Percentiles rank a stretch among this genome's conserved stretches.
phyloP scores from a whole-genome alignment of 2,113 vertebrate species.

The Alexandromys fortis region DNA sequence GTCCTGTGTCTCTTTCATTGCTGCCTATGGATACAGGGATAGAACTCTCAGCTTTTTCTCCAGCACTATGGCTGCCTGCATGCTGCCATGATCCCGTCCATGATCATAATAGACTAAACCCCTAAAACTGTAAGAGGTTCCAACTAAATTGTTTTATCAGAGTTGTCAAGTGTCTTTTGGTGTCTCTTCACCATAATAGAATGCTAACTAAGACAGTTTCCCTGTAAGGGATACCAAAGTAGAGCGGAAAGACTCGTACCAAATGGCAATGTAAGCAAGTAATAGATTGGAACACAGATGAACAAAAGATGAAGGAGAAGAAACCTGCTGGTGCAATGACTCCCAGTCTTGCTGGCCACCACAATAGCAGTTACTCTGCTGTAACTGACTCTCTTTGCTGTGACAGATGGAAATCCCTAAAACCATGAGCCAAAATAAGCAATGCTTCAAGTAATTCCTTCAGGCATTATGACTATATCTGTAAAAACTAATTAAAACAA shows the following conservation, averaged over 20 bases:
- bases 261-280: not conserved
- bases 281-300: not conserved
- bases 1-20: not conserved
- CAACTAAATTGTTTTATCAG: not conserved
- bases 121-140: not conserved
- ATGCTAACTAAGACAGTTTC: not conserved
- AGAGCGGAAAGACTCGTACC: not conserved
- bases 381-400: too few species aligned
- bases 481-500: not conserved
- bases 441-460: not conserved
- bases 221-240: not conserved
- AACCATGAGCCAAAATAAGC: not conserved
- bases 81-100: not conserved
- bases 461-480: not conserved
- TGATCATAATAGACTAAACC: not conserved
- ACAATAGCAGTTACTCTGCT: not conserved
- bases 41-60: not conserved
- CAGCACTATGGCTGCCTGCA: not conserved
- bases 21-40: not conserved
- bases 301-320: not conserved
- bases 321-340: not conserved
- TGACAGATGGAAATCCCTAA: not conserved
- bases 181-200: not conserved
- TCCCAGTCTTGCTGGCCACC: not conserved
- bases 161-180: not conserved